phyloP scores from a whole-genome alignment of 2,113 vertebrate genomes.

The Oreochromis niloticus region DNA sequence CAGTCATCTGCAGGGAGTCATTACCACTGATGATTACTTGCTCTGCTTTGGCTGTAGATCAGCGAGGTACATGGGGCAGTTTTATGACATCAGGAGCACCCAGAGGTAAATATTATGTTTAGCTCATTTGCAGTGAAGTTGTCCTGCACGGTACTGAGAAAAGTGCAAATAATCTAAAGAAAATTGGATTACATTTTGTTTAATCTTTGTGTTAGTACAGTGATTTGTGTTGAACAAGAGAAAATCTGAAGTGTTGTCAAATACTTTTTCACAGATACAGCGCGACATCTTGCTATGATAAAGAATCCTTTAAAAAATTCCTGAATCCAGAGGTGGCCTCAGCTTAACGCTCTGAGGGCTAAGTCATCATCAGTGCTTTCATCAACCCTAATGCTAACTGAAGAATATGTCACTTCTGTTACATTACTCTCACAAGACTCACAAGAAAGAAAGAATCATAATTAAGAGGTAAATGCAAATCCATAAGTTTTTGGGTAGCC shows the following conservation, averaged over 20 bases:
- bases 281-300: not conserved
- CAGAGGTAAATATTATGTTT: not conserved
- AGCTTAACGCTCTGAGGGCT: not conserved
- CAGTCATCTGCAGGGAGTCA: not conserved
- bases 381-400: not conserved
- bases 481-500: not conserved
- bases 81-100: not conserved
- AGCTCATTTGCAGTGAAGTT: not conserved
- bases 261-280: not conserved
- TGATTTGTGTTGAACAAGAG: not conserved
- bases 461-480: not conserved
- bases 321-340: not conserved
- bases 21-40: not conserved
- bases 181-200: not conserved
- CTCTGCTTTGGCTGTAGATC: not conserved
- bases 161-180: not conserved
- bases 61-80: not conserved
- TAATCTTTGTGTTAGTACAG: not conserved
- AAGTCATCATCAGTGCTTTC: not conserved
- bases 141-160: not conserved
- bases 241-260: not conserved
- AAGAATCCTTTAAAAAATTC: not conserved
- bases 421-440: not conserved
- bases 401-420: not conserved
- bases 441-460: not conserved